Base-by-base conservation (phyloP, 1,140 invertebrate genomes). In the Spodoptera frugiperda region DNA sequence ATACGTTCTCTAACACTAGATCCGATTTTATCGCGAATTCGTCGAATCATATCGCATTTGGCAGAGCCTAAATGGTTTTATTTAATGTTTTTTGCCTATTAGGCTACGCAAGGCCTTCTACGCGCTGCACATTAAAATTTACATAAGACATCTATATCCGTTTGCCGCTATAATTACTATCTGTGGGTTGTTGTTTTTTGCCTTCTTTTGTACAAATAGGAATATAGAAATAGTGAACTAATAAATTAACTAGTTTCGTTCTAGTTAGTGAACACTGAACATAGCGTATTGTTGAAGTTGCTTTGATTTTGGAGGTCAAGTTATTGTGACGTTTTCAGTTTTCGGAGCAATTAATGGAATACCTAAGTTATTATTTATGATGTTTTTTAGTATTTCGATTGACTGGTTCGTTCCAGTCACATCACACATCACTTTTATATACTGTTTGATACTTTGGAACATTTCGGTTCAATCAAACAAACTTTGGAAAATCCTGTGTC, bases 1-100 rank as follows among this genome's bases (percentile, higher is more conserved):
- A 59, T 30, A 8, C 12, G 21, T n/a, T 48, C 39, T 39, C 15
- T 11, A 17, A 57, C 8, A 57, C n/a, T 30, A 72, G 33, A 63
- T 25, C 61, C 11, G 12, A 44, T 65, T 65, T 65, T 49, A 48
- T 65, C 48, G 44, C 57, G 33, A 61, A 44, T 61, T 61, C 57
- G 10, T 55, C 19, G 51, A 21, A 72, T 33, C 30, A 72, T 5
- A 57, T 72, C 49, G 61, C 10, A 9, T 63, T 19, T n/a, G 14
- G 53, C 55, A 9, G 15, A 21, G 1, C 21, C 9, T 72, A 57
- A 55, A 72, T 30, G 30, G 33, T 14, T 55, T 53, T 14, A 14
- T 55, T 46, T 19, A 5, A 8, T 72, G 14, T 19, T 72, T 72
- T 72, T 57, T 72, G 68, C 68, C 33, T 72, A 72, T 57, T 72